Evolutionary conservation across 30 jellyfish, hydroid and myxozoan genomes (phyloP).

Genomic region (Nemopilema nomurai): DNA sequence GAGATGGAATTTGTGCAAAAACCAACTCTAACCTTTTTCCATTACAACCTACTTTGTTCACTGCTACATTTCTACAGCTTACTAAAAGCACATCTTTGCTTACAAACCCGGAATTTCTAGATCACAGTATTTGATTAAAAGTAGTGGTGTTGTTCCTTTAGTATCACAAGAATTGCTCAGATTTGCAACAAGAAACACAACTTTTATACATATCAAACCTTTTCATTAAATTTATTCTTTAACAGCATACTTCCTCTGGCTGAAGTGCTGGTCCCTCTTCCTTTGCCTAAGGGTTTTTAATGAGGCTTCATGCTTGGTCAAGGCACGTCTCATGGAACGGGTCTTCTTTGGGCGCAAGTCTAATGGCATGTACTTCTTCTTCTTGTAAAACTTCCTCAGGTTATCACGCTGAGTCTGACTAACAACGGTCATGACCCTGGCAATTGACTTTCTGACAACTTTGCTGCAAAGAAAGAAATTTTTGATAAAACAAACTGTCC

Average conservation of each 20-base stretch:
- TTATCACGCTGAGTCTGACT: slow-evolving; percentile 88
- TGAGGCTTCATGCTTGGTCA: slow-evolving; percentile 85
- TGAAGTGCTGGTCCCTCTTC: slow-evolving; percentile 79
- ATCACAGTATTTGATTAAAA: no score
- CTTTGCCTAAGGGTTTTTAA: slow-evolving; percentile 80
- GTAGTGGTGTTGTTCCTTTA: no score
- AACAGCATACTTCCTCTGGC: slow-evolving; percentile 90
- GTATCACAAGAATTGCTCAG: no score
- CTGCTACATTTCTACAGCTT: no score
- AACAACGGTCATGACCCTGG: slow-evolving; percentile 91
- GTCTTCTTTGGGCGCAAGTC: slow-evolving; percentile 94
- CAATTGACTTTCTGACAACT: slow-evolving; percentile 89
- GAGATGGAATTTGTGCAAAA: no score
- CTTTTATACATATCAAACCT: neutral
- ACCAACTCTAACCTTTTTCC: no score
- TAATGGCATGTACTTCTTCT: slow-evolving; percentile 89
- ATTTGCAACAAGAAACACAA: neutral
- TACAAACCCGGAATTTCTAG: no score
- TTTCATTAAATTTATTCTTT: slow-evolving; percentile 63
- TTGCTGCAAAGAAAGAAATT: slow-evolving; percentile 38
- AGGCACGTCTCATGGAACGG: slow-evolving; percentile 95
- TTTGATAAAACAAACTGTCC: neutral
- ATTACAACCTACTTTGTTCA: no score
- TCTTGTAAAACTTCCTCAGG: slow-evolving; percentile 77
- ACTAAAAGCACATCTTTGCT: no score